phyloP scores from a whole-genome alignment of 2,888 invertebrate genomes.

The Rhorus exstirpatorius region DNA sequence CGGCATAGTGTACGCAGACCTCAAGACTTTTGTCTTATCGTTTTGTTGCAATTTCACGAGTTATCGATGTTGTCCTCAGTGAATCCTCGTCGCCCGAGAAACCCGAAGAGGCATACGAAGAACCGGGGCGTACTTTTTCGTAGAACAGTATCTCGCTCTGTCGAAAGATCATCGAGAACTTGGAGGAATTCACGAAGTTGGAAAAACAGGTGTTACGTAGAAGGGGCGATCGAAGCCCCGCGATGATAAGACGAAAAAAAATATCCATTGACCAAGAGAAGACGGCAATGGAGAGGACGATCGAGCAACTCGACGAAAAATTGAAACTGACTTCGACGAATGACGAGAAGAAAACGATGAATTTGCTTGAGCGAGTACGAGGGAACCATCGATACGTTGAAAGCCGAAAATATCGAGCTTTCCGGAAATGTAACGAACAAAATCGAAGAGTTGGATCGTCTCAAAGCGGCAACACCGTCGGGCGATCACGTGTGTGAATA shows the following conservation, averaged over 20 bases:
- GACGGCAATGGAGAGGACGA: constrained; percentile 68
- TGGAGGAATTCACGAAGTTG: constrained; percentile 87
- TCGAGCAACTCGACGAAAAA: constrained; percentile 70
- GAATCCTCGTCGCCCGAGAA: constrained; percentile 77
- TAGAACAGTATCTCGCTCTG: constrained; percentile 87
- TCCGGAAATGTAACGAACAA: constrained; percentile 88
- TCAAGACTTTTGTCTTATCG: constrained; percentile 24
- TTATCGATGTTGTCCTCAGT: constrained; percentile 46
- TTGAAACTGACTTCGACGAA: constrained; percentile 66
- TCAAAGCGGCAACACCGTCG: constrained; percentile 74
- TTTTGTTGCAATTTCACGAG: constrained; percentile 38
- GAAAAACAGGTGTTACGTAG: constrained; percentile 88
- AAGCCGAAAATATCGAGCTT: constrained; percentile 82
- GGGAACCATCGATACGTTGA: constrained; percentile 74
- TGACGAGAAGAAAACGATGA: constrained; percentile 27
- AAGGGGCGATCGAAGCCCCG: constrained; percentile 77
- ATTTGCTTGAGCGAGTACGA: constrained; percentile 69
- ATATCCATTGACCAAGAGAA: constrained; percentile 69
- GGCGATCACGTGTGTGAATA: constrained; percentile 79
- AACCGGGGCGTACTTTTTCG: constrained; percentile 84
- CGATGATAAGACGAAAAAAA: constrained; percentile 57
- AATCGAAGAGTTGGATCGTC: constrained; percentile 84
- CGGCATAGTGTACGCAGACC: no score
- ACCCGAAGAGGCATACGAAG: constrained; percentile 79
- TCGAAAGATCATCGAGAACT: constrained; percentile 73